These are phyloP conservation scores for Cantharis flavilabris DNA, from an alignment of 2,888 invertebrate species.

Conservation along the genomic window DNA sequence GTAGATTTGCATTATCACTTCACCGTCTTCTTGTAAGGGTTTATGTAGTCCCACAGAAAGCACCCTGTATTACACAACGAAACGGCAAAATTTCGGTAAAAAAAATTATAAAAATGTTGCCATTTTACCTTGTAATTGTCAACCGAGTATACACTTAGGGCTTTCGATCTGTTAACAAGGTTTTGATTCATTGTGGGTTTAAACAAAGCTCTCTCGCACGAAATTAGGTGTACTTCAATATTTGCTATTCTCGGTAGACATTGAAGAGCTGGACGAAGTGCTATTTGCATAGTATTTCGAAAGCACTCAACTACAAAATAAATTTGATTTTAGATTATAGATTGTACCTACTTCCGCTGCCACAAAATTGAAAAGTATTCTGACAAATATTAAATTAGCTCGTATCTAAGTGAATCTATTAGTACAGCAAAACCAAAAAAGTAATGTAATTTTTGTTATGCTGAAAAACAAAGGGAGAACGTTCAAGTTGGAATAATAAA, in stretches of 20 bases:
- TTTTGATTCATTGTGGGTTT: neutral
- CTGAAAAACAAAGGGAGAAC: neutral
- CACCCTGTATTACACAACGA: neutral
- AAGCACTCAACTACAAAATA: constrained; percentile 3
- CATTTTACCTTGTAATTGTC: neutral
- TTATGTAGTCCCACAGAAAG: neutral
- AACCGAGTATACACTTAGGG: neutral
- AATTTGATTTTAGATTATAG: constrained; percentile 10
- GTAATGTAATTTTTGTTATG: neutral
- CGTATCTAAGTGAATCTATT: neutral
- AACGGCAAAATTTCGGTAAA: neutral
- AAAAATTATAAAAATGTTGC: neutral
- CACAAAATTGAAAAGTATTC: neutral
- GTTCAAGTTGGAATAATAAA: neutral
- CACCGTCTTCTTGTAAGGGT: neutral
- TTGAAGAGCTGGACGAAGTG: constrained; percentile 4
- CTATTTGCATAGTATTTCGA: constrained; percentile 9
- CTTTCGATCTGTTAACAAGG: neutral
- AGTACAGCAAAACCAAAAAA: neutral
- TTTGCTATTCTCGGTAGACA: constrained; percentile 7
- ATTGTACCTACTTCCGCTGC: neutral
- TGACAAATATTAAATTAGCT: neutral
- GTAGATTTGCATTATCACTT: neutral
- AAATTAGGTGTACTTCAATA: constrained; percentile 4
- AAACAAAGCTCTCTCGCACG: neutral